Evolutionary conservation across 2,888 invertebrate species (phyloP), one percentile per base, ranked within the genome.

Genomic region (Drosophila barbarae): DNA sequence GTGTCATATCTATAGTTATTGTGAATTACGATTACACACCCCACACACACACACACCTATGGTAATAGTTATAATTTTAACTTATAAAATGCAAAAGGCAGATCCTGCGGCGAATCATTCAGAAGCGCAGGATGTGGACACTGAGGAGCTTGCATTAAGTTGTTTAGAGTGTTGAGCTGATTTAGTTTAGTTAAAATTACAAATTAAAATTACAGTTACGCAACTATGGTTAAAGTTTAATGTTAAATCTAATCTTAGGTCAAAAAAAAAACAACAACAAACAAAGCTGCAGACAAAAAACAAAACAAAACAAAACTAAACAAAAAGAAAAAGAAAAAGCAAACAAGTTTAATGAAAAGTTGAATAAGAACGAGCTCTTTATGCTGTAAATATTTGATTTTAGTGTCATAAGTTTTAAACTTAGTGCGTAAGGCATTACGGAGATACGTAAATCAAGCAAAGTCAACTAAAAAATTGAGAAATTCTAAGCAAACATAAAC

Each of bases 1-100:
- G 86, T 83, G 86, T 85, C 85, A 86, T 86, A 86, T 83, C 81
- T 86, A 84, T 85, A 83, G 72, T 85, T 71, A 83, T 82, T 82
- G 74, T 84, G 42, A 58, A 67, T 51, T 49, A 70, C 49, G 38
- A 46, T 46, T 55, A 36, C 36, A 36, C 36, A 34, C 34, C 30
- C 59, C 23, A 44, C 30, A 60, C 41, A 41, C 41, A 41, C 41
- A 49, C 46, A 47, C 46, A 47, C 51, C 49, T 64, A 83, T 72
- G 65, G 60, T 68, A 80, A 75, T 71, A 75, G 68, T 60, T 79
- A 76, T 84, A 84, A 72, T 76, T 81, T 74, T 73, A 74, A 84
- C 69, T 82, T 83, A 77, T 77, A 69, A 46, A 55, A 32, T 32
- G 60, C 38, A 60, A 8, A 32, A 32, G 18, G 30, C 21, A 47